Conservation (phyloP, 1,140 invertebrate genomes). For the Periplaneta americana region DNA sequence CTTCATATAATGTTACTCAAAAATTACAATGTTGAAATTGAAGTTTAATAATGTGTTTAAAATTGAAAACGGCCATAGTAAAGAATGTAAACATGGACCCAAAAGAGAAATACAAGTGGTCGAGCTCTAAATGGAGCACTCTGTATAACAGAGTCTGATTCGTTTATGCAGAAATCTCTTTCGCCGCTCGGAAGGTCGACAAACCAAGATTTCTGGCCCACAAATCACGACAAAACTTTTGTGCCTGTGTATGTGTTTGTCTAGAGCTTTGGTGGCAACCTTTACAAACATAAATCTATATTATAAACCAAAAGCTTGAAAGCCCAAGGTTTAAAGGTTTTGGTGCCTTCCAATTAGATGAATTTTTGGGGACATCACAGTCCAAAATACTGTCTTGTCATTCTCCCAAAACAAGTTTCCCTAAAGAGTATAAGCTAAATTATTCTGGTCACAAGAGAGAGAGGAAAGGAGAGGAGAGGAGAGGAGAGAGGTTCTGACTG, state of each 20-base stretch:
- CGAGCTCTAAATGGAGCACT: no score
- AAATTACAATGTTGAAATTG: no score
- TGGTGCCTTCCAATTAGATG: conserved; percentile 10
- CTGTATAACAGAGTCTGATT: no score
- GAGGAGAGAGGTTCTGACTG: not conserved
- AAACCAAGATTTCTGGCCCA: not conserved
- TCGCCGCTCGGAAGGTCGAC: not conserved
- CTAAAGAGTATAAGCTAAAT: conserved; percentile 8
- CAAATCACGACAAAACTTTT: not conserved
- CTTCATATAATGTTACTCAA: no score
- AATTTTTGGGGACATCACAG: conserved; percentile 5
- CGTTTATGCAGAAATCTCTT: no score
- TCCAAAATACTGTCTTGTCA: conserved; percentile 11
- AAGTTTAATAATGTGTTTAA: no score
- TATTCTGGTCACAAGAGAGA: conserved; percentile 2
- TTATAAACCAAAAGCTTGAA: not conserved
- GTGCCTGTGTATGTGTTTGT: not conserved
- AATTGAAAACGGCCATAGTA: no score
- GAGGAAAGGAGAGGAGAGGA: no score
- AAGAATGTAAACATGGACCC: no score
- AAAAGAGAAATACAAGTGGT: no score
- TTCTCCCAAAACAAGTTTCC: conserved; percentile 10
- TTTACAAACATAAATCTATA: conserved; percentile 12
- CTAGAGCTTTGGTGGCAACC: not conserved
- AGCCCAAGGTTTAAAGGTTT: not conserved